Evolutionary conservation across 2,113 vertebrate genomes (phyloP), one percentile per base, ranked within the genome.

Genomic region (Dipodomys ordii): DNA sequence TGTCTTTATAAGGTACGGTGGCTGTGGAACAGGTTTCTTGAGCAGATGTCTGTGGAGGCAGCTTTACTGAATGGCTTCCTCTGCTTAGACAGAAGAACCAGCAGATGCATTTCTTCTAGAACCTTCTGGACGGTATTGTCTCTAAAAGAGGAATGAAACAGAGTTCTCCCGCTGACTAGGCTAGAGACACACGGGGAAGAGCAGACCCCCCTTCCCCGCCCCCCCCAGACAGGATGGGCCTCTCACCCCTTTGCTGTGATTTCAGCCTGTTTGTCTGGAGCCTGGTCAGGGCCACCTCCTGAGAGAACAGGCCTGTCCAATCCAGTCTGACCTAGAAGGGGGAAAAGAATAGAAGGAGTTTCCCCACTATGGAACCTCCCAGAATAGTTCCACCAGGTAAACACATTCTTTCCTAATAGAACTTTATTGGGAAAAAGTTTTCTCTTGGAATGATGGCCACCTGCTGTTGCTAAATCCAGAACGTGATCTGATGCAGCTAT

Each of bases 401-500:
- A 90, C 88, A 93, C 88, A 93, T 96, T 96, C 91, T 95, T 96
- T 97, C 95, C 96, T 94, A 96, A 74, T 39, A 90, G 65, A 88
- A 88, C 53, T 78, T 92, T 64, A 62, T 71, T 92, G 92, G 92
- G 69, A 30, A 95, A 94, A 94, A 89, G 82, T 86, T 62, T 84
- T 89, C 79, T 89, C 95, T 94, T 64, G 77, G 35, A 95, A 87
- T 60, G 62, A 19, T 9, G 86, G 25, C 90, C 92, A 96, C 93
- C 88, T 87, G 90, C 65, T 90, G 82, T 88, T 92, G 88, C 96
- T 96, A 96, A 93, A 96, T 96, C 60, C 1, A 28, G 96, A 96
- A n/a, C 16, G 57, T 85, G 85, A 90, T 44, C 18, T 22, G 73
- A 44, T 49, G 65, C 92, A 71, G 7, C 88, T 82, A 93, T 91